A percentile compares a stretch with the other conserved stretches of the same genome.
phyloP scores from a whole-genome alignment of 2,113 vertebrate genomes.

The Sorex araneus region DNA sequence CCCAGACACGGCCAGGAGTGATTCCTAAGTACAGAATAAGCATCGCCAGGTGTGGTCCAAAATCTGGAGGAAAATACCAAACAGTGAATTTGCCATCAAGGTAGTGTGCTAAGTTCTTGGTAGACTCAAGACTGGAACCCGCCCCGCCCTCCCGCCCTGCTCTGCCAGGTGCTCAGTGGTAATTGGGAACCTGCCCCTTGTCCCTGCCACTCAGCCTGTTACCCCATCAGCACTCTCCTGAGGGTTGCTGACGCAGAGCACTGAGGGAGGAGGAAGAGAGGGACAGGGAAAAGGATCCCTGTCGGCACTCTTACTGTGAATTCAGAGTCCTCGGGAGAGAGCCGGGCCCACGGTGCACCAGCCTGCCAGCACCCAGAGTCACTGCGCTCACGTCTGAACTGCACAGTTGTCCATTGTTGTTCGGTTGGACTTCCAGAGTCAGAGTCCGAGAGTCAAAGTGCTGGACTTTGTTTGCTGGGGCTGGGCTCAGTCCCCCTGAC shows the following conservation, averaged over 20 bases:
- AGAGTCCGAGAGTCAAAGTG: no score
- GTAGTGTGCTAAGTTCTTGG: background rate
- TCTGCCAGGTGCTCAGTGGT: no score
- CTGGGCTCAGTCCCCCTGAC: no score
- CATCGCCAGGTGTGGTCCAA: background rate
- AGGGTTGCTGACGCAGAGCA: background rate
- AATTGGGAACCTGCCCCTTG: no score
- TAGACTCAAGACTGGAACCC: no score
- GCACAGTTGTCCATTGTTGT: accelerated
- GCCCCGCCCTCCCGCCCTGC: no score
- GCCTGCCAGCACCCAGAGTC: background rate
- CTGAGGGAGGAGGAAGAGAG: background rate
- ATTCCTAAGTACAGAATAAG: background rate
- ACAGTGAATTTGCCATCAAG: no score
- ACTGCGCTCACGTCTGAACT: accelerated
- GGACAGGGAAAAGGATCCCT: background rate
- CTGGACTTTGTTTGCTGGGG: no score
- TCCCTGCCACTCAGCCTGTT: no score
- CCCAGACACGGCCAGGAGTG: no score
- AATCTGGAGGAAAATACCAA: no score
- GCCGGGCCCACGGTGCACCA: background rate
- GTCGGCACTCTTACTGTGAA: background rate
- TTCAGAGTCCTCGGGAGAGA: background rate
- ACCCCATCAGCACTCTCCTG: background rate
- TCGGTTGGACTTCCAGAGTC: background rate